These are phyloP conservation scores for Empis livida DNA, from an alignment of 2,888 invertebrate species.

Conservation along the genomic window DNA sequence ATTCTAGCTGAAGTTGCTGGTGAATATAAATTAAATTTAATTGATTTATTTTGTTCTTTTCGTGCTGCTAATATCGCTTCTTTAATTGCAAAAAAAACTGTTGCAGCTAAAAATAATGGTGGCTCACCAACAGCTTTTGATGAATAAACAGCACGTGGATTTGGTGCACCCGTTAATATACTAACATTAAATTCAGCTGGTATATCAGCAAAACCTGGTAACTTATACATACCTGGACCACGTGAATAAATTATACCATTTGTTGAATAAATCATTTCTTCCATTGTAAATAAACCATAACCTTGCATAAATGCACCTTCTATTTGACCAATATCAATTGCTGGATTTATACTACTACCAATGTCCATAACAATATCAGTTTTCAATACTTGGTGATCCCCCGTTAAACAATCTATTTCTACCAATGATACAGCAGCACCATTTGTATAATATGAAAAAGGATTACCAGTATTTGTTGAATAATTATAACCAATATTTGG, in stretches of 20 bases:
- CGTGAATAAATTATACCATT: slow-evolving; percentile 67
- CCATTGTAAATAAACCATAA: slow-evolving; percentile 81
- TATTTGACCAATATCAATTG: slow-evolving; percentile 92
- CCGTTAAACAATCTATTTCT: slow-evolving; percentile 87
- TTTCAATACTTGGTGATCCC: slow-evolving; percentile 77
- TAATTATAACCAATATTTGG: slow-evolving; percentile 61
- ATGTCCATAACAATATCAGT: slow-evolving; percentile 96
- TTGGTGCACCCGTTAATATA: slow-evolving; percentile 77
- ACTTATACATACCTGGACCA: slow-evolving; percentile 89
- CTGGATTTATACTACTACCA: slow-evolving; percentile 89
- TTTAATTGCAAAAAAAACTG: slow-evolving; percentile 80
- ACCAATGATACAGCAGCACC: slow-evolving; percentile 81
- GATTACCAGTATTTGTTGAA: slow-evolving; percentile 52
- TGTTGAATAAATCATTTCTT: slow-evolving; percentile 79
- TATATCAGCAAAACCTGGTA: slow-evolving; percentile 86
- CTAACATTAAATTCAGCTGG: slow-evolving; percentile 88
- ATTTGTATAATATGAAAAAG: slow-evolving; percentile 75
- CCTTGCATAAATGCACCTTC: slow-evolving; percentile 94
- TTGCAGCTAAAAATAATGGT: slow-evolving; percentile 79
- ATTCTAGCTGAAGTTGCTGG: slow-evolving; percentile 85
- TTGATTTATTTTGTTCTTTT: slow-evolving; percentile 47
- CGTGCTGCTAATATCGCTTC: slow-evolving; percentile 74
- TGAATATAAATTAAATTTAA: slow-evolving; percentile 54
- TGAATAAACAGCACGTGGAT: slow-evolving; percentile 84
- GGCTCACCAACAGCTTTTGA: slow-evolving; percentile 98